Evolutionary conservation across 2,113 vertebrate genomes (phyloP).

Genomic region (Stomatorhinus ivindoensis): DNA sequence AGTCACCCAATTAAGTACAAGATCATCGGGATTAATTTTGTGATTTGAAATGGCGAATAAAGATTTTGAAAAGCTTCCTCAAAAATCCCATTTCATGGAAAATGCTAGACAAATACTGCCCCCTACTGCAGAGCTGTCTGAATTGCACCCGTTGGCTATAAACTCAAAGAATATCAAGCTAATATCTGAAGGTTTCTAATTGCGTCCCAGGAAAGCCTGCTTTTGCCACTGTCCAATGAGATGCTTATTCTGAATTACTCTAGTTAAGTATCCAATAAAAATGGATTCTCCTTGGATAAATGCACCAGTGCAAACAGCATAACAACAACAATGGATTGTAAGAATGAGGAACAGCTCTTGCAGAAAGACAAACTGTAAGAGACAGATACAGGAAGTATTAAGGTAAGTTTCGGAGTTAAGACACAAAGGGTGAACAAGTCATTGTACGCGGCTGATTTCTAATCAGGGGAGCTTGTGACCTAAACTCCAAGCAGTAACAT

Average conservation of each 20-base stretch:
- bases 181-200: background rate
- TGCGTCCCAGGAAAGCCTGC: background rate
- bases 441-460: background rate
- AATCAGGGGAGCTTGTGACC: background rate
- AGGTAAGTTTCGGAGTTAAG: background rate
- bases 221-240: background rate
- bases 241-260: background rate
- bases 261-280: background rate
- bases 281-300: background rate
- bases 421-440: background rate
- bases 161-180: background rate
- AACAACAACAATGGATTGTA: background rate
- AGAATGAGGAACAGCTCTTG: background rate
- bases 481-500: background rate
- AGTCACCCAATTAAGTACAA: background rate
- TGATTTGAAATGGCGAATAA: background rate
- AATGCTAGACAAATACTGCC: background rate
- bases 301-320: background rate
- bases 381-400: background rate
- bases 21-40: background rate
- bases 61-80: background rate
- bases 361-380: background rate
- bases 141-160: background rate
- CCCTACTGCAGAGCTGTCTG: constrained; percentile 14
- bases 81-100: background rate